phyloP scores from a whole-genome alignment of 2,113 vertebrate genomes.

The Rhinichthys klamathensis region DNA sequence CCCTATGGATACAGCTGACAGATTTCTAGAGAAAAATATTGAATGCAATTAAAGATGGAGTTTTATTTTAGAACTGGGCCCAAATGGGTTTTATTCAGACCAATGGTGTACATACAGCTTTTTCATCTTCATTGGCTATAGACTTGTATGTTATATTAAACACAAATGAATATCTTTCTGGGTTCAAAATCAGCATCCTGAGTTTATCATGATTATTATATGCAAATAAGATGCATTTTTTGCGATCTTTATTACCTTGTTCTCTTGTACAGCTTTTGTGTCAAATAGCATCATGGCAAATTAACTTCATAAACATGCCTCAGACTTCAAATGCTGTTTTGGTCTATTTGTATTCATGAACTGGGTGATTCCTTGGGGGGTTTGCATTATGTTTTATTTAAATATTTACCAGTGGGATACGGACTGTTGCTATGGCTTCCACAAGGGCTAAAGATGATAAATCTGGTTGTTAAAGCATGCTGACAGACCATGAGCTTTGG shows the following conservation, averaged over 20 bases:
- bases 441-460: neutral
- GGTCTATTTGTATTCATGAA: slow-evolving; percentile 39
- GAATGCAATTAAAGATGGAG: neutral
- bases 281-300: neutral
- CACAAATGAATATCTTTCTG: neutral
- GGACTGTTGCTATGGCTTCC: slow-evolving; percentile 8
- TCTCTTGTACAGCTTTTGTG: neutral
- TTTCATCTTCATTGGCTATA: neutral
- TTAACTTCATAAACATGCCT: neutral
- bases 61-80: neutral
- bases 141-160: neutral
- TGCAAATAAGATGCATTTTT: neutral
- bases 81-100: neutral
- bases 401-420: slow-evolving; percentile 7
- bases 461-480: slow-evolving; percentile 5
- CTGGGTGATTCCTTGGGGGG: neutral
- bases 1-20: neutral
- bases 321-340: neutral
- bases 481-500: neutral
- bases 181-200: neutral
- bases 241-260: neutral
- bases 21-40: neutral
- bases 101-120: neutral
- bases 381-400: slow-evolving; percentile 1
- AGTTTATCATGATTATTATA: neutral